Conservation (phyloP, 2,113 vertebrate genomes). For the Prolemur simus region DNA sequence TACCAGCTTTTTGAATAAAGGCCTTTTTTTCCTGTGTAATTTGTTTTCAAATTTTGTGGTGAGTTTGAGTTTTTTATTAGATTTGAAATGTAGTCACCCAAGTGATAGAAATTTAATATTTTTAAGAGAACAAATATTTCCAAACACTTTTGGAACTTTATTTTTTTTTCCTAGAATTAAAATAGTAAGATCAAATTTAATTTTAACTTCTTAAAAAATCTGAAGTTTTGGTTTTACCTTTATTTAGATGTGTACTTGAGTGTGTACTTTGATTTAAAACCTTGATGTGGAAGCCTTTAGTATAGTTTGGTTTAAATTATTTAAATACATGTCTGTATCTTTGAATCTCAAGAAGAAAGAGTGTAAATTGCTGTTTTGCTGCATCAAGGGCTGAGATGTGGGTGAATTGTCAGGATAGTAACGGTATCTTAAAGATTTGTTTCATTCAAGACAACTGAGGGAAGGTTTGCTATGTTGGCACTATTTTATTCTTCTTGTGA, state of each 20-base stretch:
- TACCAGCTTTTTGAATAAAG: constrained; percentile 26
- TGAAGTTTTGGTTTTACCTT: not conserved
- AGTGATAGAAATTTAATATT: not conserved
- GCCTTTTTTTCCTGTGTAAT: not conserved
- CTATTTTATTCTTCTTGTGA: constrained; percentile 42
- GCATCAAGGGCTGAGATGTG: not conserved
- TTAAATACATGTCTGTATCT: not conserved
- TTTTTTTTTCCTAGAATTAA: not conserved
- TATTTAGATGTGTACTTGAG: not conserved
- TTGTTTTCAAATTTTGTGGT: constrained; percentile 6
- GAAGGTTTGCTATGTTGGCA: constrained; percentile 16
- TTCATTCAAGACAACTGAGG: constrained; percentile 65
- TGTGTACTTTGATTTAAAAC: constrained; percentile 28
- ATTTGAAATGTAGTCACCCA: not conserved
- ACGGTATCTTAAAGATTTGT: constrained; percentile 67
- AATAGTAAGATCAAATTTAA: not conserved
- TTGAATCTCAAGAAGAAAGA: fast-evolving
- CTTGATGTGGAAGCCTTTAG: not conserved
- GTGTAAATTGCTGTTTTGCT: not conserved
- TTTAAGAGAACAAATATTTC: not conserved
- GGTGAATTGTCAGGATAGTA: constrained; percentile 48
- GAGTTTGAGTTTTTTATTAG: not conserved
- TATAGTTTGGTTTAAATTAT: not conserved
- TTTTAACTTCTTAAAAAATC: not conserved
- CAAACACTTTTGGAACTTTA: not conserved